Conservation (phyloP, 53 echinoderm and acorn worm genomes). For the Antedon mediterranea region DNA sequence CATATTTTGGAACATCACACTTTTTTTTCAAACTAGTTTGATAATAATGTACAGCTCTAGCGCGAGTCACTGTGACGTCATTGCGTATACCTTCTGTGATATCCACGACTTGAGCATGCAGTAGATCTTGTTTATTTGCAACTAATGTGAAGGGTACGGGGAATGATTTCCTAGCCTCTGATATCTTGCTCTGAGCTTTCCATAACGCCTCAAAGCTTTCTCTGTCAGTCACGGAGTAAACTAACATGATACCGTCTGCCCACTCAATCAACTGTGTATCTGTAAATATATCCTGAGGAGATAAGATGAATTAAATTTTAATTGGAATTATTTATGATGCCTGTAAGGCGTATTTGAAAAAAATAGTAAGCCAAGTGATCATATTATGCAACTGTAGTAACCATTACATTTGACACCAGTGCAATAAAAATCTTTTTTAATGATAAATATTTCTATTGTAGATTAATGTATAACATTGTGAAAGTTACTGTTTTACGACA, state of each 20-base stretch:
- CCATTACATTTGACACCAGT: no score
- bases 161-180: slow-evolving; percentile 40
- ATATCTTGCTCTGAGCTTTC: slow-evolving; percentile 22
- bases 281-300: slow-evolving; percentile 36
- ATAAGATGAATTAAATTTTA: neutral
- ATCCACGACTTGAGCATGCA: slow-evolving; percentile 58
- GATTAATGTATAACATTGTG: no score
- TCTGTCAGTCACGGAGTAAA: slow-evolving; percentile 72
- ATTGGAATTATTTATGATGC: neutral
- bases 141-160: slow-evolving; percentile 49
- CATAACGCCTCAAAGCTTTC: slow-evolving; percentile 44
- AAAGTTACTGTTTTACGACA: no score
- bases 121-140: slow-evolving; percentile 67
- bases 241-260: slow-evolving; percentile 69
- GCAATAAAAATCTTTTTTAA: no score
- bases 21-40: no score
- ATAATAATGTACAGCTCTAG: no score
- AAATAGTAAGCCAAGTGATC: neutral
- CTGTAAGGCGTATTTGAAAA: neutral
- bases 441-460: no score
- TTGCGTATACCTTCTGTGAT: slow-evolving; percentile 65
- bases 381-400: no score
- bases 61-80: no score
- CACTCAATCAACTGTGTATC: slow-evolving; percentile 50
- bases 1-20: no score